These are phyloP conservation scores for Tringa solitaria DNA, from an alignment of 2,113 vertebrate species.

Conservation along the genomic window DNA sequence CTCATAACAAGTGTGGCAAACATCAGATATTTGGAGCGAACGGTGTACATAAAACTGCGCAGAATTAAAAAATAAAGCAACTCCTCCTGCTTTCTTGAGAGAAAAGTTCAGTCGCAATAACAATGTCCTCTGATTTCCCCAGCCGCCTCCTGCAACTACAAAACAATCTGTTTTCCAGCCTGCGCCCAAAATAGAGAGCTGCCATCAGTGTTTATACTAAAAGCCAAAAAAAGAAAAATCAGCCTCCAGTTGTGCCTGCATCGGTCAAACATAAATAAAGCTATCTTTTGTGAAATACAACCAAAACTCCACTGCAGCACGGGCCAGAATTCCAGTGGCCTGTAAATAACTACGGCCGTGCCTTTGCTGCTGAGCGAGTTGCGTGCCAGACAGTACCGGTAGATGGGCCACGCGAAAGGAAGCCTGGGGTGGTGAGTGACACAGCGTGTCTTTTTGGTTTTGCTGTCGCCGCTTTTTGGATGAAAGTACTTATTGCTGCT, in stretches of 20 bases:
- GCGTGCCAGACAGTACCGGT: neutral
- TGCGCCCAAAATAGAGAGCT: slow-evolving; percentile 30
- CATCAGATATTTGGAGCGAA: slow-evolving; percentile 46
- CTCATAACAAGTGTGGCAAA: slow-evolving; percentile 71
- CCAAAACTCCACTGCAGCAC: neutral
- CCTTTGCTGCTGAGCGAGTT: neutral
- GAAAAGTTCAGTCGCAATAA: slow-evolving; percentile 23
- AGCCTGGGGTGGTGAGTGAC: neutral
- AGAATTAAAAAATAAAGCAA: slow-evolving; percentile 51
- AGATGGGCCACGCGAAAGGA: neutral
- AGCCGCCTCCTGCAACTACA: neutral
- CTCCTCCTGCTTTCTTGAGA: neutral
- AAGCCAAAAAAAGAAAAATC: slow-evolving; percentile 23
- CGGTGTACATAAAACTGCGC: slow-evolving; percentile 8
- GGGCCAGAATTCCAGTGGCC: neutral
- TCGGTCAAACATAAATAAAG: slow-evolving; percentile 29
- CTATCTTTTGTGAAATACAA: slow-evolving; percentile 10
- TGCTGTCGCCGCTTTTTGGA: neutral
- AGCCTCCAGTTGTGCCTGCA: neutral
- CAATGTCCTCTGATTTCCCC: neutral
- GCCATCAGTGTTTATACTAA: neutral
- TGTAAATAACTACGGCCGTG: neutral
- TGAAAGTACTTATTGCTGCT: neutral
- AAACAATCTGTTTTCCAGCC: slow-evolving; percentile 31
- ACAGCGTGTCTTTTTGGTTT: neutral